A percentile compares a stretch with the other conserved stretches of the same genome.
Conservation (phyloP, 2,888 invertebrate genomes). For the Tanytarsus gracilentus region DNA sequence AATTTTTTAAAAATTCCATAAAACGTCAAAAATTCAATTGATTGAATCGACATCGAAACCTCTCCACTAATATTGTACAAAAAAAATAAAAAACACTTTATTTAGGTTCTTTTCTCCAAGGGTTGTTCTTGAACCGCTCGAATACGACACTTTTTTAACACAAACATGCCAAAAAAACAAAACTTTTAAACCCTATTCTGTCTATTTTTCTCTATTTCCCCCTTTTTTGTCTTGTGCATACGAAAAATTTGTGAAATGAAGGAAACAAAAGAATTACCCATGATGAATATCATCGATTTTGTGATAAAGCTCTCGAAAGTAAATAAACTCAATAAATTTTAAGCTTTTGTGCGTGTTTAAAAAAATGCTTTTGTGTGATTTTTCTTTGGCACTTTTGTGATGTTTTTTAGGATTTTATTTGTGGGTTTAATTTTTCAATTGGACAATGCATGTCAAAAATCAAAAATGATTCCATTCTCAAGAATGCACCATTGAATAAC, state of each 20-base stretch:
- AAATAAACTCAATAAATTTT: slow-evolving; percentile 35
- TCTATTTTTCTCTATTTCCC: not conserved
- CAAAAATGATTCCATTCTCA: too few species aligned
- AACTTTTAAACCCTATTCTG: not conserved
- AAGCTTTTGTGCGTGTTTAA: slow-evolving; percentile 11
- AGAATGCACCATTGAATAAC: too few species aligned
- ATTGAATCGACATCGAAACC: too few species aligned
- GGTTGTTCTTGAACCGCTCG: slow-evolving; percentile 20
- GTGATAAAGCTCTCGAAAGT: slow-evolving; percentile 73
- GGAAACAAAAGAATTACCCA: slow-evolving; percentile 48
- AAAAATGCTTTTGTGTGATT: slow-evolving; percentile 12
- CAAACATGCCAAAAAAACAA: not conserved
- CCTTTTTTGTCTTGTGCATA: not conserved
- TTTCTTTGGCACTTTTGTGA: not conserved
- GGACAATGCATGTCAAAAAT: too few species aligned
- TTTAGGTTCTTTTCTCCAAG: slow-evolving; percentile 24
- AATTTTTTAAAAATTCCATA: too few species aligned
- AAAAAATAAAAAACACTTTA: too few species aligned
- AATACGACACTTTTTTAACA: slow-evolving; percentile 19
- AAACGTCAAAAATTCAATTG: too few species aligned
- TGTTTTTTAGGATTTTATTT: too few species aligned
- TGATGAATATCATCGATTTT: slow-evolving; percentile 72
- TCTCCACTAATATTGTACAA: not conserved
- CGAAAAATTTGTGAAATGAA: slow-evolving; percentile 28
- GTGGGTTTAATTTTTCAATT: too few species aligned